These are phyloP conservation scores for Pantherophis vulpinus DNA, from an alignment of 2,797 vertebrate genomes.

Conservation along the genomic window DNA sequence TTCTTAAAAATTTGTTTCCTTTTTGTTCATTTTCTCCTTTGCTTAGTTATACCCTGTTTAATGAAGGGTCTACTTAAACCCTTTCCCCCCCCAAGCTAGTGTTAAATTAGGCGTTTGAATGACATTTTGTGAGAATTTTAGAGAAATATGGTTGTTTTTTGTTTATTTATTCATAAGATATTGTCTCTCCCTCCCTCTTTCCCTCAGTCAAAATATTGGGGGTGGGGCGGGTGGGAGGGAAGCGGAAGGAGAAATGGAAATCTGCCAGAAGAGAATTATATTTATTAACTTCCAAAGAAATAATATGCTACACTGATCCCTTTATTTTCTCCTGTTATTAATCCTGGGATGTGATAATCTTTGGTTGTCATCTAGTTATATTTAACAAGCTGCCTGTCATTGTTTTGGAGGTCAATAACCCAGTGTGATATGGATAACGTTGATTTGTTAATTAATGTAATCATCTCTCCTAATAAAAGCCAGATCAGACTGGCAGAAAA, in stretches of 20 bases:
- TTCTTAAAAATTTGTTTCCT: background rate
- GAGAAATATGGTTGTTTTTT: background rate
- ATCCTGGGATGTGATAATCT: conserved; percentile 36
- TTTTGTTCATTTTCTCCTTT: background rate
- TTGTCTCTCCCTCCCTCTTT: background rate
- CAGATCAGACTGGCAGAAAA: conserved; percentile 69
- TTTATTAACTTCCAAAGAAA: conserved; percentile 37
- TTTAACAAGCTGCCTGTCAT: conserved; percentile 40
- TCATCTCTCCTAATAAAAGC: conserved; percentile 71
- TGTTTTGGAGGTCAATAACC: conserved; percentile 64
- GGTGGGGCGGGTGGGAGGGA: background rate
- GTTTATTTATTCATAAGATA: background rate
- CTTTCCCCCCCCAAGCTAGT: background rate
- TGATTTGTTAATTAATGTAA: conserved; percentile 78
- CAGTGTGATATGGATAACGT: conserved; percentile 63
- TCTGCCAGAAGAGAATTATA: background rate
- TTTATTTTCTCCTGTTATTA: conserved; percentile 29
- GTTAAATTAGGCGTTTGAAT: background rate
- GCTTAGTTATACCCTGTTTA: background rate
- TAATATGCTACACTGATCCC: conserved; percentile 21
- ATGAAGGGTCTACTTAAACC: background rate
- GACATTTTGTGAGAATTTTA: background rate
- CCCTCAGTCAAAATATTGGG: background rate
- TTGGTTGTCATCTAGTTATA: conserved; percentile 48
- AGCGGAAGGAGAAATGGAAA: background rate